Conservation (phyloP, 2,888 invertebrate species). For the Megalurothrips usitatus region DNA sequence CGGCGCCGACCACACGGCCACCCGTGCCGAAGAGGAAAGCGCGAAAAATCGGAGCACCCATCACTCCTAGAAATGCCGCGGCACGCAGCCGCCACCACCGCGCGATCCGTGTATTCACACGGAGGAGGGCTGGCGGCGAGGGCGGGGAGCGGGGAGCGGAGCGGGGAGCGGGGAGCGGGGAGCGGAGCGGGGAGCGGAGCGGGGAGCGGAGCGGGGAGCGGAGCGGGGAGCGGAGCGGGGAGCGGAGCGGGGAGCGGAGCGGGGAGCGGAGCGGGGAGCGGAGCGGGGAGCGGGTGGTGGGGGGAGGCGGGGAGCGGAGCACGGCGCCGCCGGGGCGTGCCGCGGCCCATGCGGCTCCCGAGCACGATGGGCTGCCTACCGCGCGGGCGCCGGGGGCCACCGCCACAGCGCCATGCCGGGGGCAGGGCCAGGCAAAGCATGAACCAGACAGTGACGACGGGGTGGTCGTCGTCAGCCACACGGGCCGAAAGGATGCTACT, state of each 20-base stretch:
- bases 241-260: neutral
- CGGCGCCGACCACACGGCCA: no score
- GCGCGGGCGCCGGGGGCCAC: neutral
- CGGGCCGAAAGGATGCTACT: no score
- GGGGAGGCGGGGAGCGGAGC: neutral
- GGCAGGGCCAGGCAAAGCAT: no score
- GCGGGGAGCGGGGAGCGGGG: neutral
- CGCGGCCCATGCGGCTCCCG: neutral
- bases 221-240: neutral
- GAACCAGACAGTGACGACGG: no score
- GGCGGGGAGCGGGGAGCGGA: neutral
- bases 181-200: neutral
- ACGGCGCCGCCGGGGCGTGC: neutral
- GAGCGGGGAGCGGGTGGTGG: neutral
- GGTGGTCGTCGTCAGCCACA: no score
- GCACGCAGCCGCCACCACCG: no score
- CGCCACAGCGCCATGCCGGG: no score
- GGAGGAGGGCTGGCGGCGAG: neutral
- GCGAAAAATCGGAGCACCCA: no score
- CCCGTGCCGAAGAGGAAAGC: no score
- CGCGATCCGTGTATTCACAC: neutral
- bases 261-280: neutral
- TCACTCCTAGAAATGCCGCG: no score
- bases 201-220: neutral
- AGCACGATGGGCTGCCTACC: constrained; percentile 18